Evolutionary conservation across 2,888 invertebrate genomes (phyloP), one percentile per base, ranked within the genome.

Genomic region (Hirtodrosophila confusa): DNA sequence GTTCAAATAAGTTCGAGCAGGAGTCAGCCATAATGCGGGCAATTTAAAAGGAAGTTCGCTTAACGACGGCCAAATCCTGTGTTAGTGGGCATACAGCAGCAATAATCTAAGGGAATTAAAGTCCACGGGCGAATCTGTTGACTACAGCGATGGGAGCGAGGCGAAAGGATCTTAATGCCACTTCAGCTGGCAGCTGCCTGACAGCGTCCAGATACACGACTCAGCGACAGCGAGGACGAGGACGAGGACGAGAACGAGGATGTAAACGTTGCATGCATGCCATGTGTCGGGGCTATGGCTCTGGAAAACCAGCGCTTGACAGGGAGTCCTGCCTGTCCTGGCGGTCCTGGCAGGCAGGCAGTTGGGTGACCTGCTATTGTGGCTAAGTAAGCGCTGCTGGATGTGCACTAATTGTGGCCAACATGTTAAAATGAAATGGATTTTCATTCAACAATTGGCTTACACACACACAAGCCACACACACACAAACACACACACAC

Each of bases 401-500:
- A 64, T 85, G 78, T 78, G 86, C 85, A 88, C 89, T 89, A 89
- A 90, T 89, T 89, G 89, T 89, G 90, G 88, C 68, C 89, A 88
- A 78, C 89, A 89, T 87, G 90, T 89, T 89, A 89, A 89, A 89
- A 89, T 89, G 84, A 87, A 88, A 89, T 89, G 90, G 89, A 87
- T 90, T 90, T 89, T 84, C 88, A 87, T 78, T 89, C 89, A 86
- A 75, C 86, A 86, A 86, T 86, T 89, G 89, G 84, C 80, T 75
- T 65, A 56, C 67, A 65, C 58, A 56, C 60, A 70, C 61, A 60
- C 66, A 63, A 56, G 31, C 37, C 39, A 36, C 23, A 35, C 17
- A 53, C 40, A 36, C 31, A 29, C 23, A 39, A 17, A 17, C 17
- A 17, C 17, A 17, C 17, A 2, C 17, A 17, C 17, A 17, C 17